These are phyloP conservation scores for Caenorhabditis macrosperma DNA, from an alignment of 2,888 invertebrate species.

Conservation along the genomic window DNA sequence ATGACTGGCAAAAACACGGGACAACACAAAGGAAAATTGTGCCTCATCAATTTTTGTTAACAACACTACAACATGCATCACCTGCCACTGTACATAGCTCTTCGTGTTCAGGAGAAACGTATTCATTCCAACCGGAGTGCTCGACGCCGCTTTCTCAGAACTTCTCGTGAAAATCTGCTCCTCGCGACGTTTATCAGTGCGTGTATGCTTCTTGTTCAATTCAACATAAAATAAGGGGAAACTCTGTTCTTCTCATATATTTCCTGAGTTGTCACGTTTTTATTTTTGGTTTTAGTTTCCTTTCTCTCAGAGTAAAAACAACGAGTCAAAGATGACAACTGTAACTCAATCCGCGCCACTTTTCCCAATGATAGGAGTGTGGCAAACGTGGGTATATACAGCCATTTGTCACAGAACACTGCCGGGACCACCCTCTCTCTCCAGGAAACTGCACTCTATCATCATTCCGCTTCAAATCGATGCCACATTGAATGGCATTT, in stretches of 20 bases:
- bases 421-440: conserved; percentile 26
- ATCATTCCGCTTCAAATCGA: conserved; percentile 47
- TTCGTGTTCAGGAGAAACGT: neutral
- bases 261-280: neutral
- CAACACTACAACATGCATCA: conserved; percentile 45
- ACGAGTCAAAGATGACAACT: neutral
- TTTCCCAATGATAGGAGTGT: neutral
- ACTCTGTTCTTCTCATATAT: too few species aligned
- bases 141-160: too few species aligned
- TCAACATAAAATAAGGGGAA: too few species aligned
- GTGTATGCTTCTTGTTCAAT: too few species aligned
- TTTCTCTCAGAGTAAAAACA: neutral
- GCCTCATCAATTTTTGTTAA: conserved; percentile 46
- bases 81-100: conserved; percentile 1
- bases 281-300: neutral
- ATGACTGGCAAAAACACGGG: conserved; percentile 14
- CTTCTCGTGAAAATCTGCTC: too few species aligned
- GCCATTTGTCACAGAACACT: conserved; percentile 16
- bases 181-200: too few species aligned
- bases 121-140: too few species aligned
- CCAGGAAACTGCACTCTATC: conserved; percentile 39
- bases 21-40: conserved; percentile 20
- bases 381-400: neutral
- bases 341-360: conserved; percentile 7
- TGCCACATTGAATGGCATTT: conserved; percentile 50